Conservation (phyloP, 2,113 vertebrate genomes). For the Meriones unguiculatus region DNA sequence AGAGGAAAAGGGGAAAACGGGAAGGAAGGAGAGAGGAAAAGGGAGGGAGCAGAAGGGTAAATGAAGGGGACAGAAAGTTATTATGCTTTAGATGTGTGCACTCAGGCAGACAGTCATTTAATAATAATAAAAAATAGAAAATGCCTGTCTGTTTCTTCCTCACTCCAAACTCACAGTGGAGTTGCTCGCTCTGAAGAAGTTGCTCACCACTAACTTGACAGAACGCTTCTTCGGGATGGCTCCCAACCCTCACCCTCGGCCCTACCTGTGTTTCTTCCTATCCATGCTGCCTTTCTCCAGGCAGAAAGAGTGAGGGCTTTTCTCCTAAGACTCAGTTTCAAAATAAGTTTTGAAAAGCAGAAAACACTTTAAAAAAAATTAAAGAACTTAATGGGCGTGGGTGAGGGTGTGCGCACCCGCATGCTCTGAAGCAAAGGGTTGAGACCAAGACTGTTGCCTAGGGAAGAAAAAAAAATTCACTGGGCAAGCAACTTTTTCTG, state of each 20-base stretch:
- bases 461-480: background rate
- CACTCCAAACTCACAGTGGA: background rate
- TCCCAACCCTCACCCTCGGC: background rate
- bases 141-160: background rate
- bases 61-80: background rate
- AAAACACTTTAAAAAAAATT: too few species aligned
- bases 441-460: background rate
- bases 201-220: background rate
- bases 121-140: background rate
- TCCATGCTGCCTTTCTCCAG: background rate
- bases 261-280: background rate
- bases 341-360: slow-evolving; percentile 38
- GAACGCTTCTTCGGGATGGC: background rate
- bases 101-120: background rate
- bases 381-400: background rate
- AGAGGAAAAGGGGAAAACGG: background rate
- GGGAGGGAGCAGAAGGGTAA: background rate
- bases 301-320: background rate
- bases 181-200: background rate
- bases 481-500: background rate
- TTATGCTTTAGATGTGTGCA: background rate
- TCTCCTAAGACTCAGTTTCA: background rate
- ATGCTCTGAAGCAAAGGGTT: background rate
- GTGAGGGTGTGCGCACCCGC: too few species aligned
- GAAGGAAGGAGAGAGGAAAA: background rate